Conservation (phyloP, 1,140 invertebrate species). For the Triops longicaudatus region DNA sequence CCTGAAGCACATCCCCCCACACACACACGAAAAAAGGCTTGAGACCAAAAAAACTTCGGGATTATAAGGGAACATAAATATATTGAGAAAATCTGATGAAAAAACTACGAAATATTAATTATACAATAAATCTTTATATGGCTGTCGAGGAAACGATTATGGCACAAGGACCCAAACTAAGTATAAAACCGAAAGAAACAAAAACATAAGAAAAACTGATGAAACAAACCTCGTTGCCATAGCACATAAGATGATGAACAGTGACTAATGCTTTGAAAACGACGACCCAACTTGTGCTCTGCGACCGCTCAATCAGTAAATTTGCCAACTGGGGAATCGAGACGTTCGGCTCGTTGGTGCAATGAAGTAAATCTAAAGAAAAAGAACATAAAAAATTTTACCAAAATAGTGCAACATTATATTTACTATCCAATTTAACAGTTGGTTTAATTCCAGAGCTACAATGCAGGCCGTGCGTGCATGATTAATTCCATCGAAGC, state of each 20-base stretch:
- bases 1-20: too few relatives aligned
- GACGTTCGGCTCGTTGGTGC: constrained; percentile 99
- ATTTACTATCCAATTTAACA: background rate
- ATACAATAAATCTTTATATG: too few relatives aligned
- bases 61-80: too few relatives aligned
- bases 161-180: background rate
- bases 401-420: background rate
- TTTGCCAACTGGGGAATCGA: constrained; percentile 98
- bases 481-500: background rate
- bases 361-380: constrained; percentile 92
- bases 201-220: background rate
- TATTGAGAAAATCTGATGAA: too few relatives aligned
- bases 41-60: too few relatives aligned
- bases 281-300: constrained; percentile 96
- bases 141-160: too few relatives aligned
- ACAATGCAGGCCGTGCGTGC: background rate
- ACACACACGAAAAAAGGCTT: too few relatives aligned
- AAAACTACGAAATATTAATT: too few relatives aligned
- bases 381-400: constrained; percentile 16
- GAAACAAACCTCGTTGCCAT: constrained; percentile 89
- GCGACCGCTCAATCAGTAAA: constrained; percentile 92
- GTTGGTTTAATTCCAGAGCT: too few relatives aligned
- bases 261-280: constrained; percentile 98
- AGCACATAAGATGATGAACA: constrained; percentile 97
- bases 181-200: background rate